A percentile compares a stretch with the other conserved stretches of the same genome.
These are phyloP conservation scores for Drosophila insularis DNA, from an alignment of 1,140 invertebrate genomes.

Conservation along the genomic window DNA sequence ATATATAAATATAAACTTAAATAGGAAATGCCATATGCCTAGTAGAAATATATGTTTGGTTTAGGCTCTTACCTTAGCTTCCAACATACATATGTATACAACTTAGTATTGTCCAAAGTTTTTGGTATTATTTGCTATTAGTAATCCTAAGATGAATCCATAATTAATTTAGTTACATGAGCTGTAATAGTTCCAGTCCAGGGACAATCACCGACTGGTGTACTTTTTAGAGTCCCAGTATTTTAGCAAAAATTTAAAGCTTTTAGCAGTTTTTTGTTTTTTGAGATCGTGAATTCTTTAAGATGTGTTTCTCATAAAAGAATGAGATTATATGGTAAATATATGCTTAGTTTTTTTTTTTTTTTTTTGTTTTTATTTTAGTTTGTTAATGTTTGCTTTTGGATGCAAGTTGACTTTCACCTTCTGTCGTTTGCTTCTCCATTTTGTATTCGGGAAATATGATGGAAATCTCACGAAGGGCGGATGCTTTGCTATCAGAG, in stretches of 20 bases:
- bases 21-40: no score
- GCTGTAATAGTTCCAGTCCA: neutral
- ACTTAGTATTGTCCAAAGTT: neutral
- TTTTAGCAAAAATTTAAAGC: no score
- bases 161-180: neutral
- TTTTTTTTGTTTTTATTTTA: neutral
- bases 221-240: no score
- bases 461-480: constrained; percentile 89
- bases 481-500: constrained; percentile 92
- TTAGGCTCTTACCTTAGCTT: constrained; percentile 1
- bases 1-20: no score
- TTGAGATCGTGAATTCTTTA: no score
- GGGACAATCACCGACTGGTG: neutral
- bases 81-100: neutral
- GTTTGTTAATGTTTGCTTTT: neutral
- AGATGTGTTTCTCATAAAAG: no score
- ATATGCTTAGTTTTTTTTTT: neutral
- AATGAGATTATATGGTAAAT: no score
- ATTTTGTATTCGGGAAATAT: constrained; percentile 91
- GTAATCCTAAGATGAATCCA: neutral
- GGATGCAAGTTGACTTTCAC: neutral
- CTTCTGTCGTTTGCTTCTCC: neutral
- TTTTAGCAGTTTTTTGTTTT: no score
- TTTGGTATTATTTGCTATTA: no score
- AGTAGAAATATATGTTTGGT: neutral